Evolutionary conservation across 2,797 vertebrate genomes (phyloP).

Genomic region (Eospalax fontanierii): DNA sequence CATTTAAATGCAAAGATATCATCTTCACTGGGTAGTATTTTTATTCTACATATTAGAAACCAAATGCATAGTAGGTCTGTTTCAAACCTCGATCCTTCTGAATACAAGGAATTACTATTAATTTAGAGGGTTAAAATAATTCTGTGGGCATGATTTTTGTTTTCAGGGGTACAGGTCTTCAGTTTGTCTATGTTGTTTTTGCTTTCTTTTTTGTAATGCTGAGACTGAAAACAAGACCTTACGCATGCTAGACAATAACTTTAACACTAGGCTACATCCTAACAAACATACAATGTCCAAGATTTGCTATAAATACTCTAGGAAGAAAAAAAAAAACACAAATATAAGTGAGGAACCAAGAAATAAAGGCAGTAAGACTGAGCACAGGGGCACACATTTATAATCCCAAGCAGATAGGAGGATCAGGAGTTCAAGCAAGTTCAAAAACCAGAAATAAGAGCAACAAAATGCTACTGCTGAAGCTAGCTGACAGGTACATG

Average conservation of each 20-base stretch:
- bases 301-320: constrained; percentile 52
- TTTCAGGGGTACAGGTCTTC: background rate
- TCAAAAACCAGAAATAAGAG: background rate
- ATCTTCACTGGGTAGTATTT: constrained; percentile 67
- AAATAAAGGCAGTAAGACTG: too few species aligned
- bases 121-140: constrained; percentile 37
- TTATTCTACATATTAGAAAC: constrained; percentile 62
- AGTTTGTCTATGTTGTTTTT: background rate
- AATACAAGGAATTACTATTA: constrained; percentile 40
- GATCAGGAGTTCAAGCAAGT: too few species aligned
- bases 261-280: background rate
- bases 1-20: constrained; percentile 68
- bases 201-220: too few species aligned
- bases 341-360: background rate
- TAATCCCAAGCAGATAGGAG: too few species aligned
- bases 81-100: constrained; percentile 62
- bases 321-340: constrained; percentile 32
- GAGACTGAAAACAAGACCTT: too few species aligned
- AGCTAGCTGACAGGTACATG: background rate
- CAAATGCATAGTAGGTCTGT: constrained; percentile 34
- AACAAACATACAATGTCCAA: background rate
- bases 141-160: background rate
- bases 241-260: background rate
- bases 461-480: background rate
- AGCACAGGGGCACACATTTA: too few species aligned